Evolutionary conservation across 2,888 invertebrate species (phyloP).

Genomic region (Machimus atricapillus): DNA sequence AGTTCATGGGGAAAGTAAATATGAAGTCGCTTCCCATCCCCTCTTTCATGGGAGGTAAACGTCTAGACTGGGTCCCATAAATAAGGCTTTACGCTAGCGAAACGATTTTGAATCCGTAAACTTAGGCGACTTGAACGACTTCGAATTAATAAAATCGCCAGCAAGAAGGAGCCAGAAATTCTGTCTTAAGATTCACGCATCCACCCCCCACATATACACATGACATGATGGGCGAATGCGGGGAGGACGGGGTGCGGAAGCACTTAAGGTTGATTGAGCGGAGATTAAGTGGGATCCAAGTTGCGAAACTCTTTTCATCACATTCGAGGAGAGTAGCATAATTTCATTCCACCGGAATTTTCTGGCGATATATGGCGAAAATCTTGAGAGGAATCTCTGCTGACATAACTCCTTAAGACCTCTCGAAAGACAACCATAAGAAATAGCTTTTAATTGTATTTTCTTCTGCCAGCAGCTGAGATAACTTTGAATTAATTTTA

Average conservation of each 20-base stretch:
- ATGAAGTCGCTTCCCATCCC: not conserved
- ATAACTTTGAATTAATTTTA: slow-evolving; percentile 40
- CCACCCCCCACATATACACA: not conserved
- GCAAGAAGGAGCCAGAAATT: not conserved
- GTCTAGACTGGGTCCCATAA: not conserved
- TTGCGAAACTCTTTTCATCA: slow-evolving; percentile 26
- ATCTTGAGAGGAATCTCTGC: slow-evolving; percentile 31
- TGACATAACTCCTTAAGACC: slow-evolving; percentile 31
- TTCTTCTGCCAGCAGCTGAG: slow-evolving; percentile 29
- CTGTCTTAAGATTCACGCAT: not conserved
- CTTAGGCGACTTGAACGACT: not conserved
- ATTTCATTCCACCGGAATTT: not conserved
- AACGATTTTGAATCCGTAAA: not conserved
- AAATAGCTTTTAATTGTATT: slow-evolving; percentile 34
- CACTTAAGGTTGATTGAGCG: slow-evolving; percentile 24
- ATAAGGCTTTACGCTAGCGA: not conserved
- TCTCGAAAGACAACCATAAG: slow-evolving; percentile 14
- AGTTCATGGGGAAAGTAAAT: not conserved
- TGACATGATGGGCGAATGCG: not conserved
- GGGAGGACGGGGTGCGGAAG: not conserved
- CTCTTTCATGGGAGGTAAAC: not conserved
- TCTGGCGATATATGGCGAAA: not conserved
- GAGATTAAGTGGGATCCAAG: slow-evolving; percentile 15
- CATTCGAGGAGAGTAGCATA: slow-evolving; percentile 13
- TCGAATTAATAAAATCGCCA: not conserved